Base-by-base conservation (phyloP, 2,888 invertebrate genomes). In the Meiosimyza decipiens region DNA sequence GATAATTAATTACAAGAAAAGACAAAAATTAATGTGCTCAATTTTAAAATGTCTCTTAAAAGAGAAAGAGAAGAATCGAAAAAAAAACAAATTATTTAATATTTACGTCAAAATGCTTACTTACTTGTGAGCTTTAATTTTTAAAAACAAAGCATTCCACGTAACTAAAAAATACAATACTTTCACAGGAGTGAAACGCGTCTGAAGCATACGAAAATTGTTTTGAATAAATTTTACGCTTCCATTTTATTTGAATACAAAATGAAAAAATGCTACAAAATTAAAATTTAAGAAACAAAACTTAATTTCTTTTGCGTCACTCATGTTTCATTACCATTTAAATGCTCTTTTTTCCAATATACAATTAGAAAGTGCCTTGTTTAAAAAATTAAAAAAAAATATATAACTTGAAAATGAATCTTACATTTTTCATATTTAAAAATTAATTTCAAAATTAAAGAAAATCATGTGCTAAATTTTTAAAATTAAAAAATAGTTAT, bases 1-100 rank as follows among this genome's bases (percentile, higher is more conserved):
- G 78, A 79, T 75, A 72, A 71, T 74, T 65, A 54, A 62, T 6
- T 51, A 64, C 50, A 71, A 52, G 28, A 73, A 52, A 67, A 54
- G 62, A 72, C 72, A 73, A 75, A 50, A 74, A 71, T 68, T 12
- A 40, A 40, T 62, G 51, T 51, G 64, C 64, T 64, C 64, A 51
- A 64, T 51, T 64, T 64, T 12, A 9, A 64, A 64, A 51, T 51
- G 13, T 64, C 18, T 16, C 3, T 57, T 64, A 51, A 28, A 22
- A 50, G 12, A 4, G n/a, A 69, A 69, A n/a, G n/a, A n/a, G n/a
- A n/a, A n/a, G n/a, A n/a, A n/a, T n/a, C n/a, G n/a, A n/a, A 57
- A 59, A n/a, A 68, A 50, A 22, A 68, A 72, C 13, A 62, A 67
- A 62, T 28, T 28, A 59, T 71, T 64, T 55, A 16, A 51, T 28